phyloP scores from a whole-genome alignment of 2,888 invertebrate genomes.

The Candidula unifasciata region DNA sequence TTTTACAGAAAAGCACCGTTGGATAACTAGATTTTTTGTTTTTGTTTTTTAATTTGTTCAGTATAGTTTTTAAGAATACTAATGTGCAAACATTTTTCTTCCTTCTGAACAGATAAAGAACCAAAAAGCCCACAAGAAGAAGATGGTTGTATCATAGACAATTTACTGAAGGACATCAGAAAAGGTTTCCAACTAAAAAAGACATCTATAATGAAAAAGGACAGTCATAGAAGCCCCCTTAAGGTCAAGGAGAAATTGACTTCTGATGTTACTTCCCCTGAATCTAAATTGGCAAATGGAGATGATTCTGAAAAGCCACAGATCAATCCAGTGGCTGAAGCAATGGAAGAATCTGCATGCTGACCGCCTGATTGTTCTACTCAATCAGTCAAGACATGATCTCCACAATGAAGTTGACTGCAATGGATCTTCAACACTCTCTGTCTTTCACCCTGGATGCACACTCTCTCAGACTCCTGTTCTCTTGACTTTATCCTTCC shows the following conservation, averaged over 20 bases:
- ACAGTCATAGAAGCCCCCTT: constrained; percentile 24
- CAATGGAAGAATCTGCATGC: constrained; percentile 31
- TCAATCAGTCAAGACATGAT: no score
- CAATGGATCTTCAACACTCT: no score
- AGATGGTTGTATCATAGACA: constrained; percentile 74
- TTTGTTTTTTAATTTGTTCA: no score
- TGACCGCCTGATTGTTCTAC: no score
- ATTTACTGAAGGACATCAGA: constrained; percentile 69
- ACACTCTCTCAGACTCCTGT: no score
- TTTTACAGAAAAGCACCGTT: no score
- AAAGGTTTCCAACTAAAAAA: constrained; percentile 70
- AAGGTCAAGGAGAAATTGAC: constrained; percentile 24
- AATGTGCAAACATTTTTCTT: background rate
- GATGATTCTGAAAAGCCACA: background rate
- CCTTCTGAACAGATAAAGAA: constrained; percentile 28
- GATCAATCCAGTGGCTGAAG: background rate
- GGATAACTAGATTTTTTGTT: no score
- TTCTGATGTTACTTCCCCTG: background rate
- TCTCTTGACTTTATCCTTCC: no score
- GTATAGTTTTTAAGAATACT: background rate
- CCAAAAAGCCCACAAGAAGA: constrained; percentile 63
- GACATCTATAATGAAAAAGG: constrained; percentile 42
- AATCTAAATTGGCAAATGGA: constrained; percentile 12
- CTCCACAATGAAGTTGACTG: no score
- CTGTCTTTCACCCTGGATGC: no score